Evolutionary conservation across 2,888 invertebrate genomes (phyloP), one percentile per base, ranked within the genome.

Genomic region (Chrysomela aeneicollis): DNA sequence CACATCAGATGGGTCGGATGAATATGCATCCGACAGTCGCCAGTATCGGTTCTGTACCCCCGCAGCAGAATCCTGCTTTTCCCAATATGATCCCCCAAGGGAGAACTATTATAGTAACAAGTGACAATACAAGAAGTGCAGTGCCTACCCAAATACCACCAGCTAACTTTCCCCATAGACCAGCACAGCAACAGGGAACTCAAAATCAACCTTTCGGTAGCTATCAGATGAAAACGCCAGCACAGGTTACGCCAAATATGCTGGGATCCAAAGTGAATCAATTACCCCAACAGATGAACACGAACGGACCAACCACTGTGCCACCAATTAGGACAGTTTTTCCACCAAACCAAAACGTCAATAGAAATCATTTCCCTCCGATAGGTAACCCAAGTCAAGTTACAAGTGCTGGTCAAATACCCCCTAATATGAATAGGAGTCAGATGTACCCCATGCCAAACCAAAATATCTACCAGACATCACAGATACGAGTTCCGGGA

Each of bases 1-100:
- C 75, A 19, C 73, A 76, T 47, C 76, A 76, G 69, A 67, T 79
- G 46, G 67, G 71, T 12, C 75, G 74, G 53, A 62, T 78, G 59
- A 75, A 62, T 69, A 67, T 78, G 46, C 64, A 67, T 59, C 71
- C 71, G 35, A 60, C 26, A 52, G 64, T 61, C 19, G 64, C 70
- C 9, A 71, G 57, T 63, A 49, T 63, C 18, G 70, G 66, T 60
- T 59, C 42, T 26, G 22, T 55, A n/a, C 47, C 21, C 46, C 64
- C n/a, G 46, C 59, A 46, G 60, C 52, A 59, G 19, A 63, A 53
- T n/a, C n/a, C 62, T 17, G 19, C 46, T 18, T 49, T 21, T 30
- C 15, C 55, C 42, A 15, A 42, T 32, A 53, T 12, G 18, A 63
- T 52, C 3, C 42, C 42, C 12, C 42, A 42, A 42, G 42, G 22